These are phyloP conservation scores for Bostrychus sinensis DNA, from an alignment of 2,113 vertebrate genomes.

Conservation along the genomic window DNA sequence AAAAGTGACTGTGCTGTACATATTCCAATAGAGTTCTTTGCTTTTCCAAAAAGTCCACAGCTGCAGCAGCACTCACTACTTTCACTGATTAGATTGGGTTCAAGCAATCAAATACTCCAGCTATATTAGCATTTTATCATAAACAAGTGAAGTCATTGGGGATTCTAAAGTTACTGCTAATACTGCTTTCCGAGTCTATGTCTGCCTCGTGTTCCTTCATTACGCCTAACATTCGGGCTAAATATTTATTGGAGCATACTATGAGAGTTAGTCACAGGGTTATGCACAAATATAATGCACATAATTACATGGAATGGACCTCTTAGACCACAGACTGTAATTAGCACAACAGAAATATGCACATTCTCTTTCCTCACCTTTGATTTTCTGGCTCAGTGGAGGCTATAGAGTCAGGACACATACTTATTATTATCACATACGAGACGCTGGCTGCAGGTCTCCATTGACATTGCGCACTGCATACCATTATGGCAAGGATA, in stretches of 20 bases:
- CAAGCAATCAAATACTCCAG: neutral
- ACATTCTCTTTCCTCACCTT: slow-evolving; percentile 28
- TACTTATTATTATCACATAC: slow-evolving; percentile 38
- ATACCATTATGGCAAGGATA: slow-evolving; percentile 65
- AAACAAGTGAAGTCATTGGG: neutral
- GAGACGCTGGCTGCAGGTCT: slow-evolving; percentile 41
- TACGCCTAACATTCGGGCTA: slow-evolving; percentile 4
- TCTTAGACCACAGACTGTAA: slow-evolving; percentile 22
- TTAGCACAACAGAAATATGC: slow-evolving; percentile 24
- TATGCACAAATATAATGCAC: slow-evolving; percentile 27
- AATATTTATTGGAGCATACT: slow-evolving; percentile 22
- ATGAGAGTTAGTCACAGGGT: neutral
- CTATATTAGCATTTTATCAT: neutral
- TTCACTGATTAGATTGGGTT: neutral
- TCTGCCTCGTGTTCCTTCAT: slow-evolving; percentile 8
- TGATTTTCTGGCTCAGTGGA: slow-evolving; percentile 46
- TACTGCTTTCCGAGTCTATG: neutral
- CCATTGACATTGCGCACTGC: slow-evolving; percentile 47
- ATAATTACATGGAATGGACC: slow-evolving; percentile 8
- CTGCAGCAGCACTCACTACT: neutral
- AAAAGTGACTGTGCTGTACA: neutral
- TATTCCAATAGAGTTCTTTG: slow-evolving; percentile 3
- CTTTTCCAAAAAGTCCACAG: neutral
- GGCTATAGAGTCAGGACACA: slow-evolving; percentile 28
- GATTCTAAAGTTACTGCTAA: neutral